phyloP scores from a whole-genome alignment of 2,797 vertebrate genomes.

The Arrhamphus sclerolepis region DNA sequence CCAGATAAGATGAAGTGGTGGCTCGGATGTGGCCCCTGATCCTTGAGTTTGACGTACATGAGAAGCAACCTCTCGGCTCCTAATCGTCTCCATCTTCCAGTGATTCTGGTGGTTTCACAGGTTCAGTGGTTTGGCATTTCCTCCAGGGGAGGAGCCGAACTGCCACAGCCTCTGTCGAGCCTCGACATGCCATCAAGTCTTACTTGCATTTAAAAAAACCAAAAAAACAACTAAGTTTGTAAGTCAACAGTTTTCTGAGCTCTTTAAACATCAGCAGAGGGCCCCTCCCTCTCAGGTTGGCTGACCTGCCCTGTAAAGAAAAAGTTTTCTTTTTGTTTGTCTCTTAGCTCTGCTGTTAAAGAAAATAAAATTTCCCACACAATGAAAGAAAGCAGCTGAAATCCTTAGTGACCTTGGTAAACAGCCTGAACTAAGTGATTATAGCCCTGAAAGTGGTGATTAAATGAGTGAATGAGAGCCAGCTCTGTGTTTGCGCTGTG shows the following conservation, averaged over 20 bases:
- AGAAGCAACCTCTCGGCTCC: not conserved
- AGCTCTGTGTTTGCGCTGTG: too few species aligned
- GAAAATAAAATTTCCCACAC: too few species aligned
- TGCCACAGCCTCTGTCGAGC: constrained; percentile 30
- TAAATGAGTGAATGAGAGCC: not conserved
- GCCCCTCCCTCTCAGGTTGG: not conserved
- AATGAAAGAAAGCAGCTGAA: not conserved
- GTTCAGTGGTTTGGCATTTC: constrained; percentile 33
- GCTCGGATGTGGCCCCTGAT: too few species aligned
- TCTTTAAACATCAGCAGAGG: not conserved
- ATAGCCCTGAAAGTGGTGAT: not conserved
- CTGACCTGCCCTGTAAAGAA: not conserved
- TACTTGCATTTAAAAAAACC: too few species aligned
- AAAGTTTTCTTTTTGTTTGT: not conserved
- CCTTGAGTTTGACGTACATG: too few species aligned
- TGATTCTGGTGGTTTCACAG: constrained; percentile 12
- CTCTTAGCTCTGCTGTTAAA: too few species aligned
- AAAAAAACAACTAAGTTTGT: too few species aligned
- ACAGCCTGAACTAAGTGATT: not conserved
- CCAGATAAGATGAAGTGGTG: too few species aligned
- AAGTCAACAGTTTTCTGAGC: not conserved
- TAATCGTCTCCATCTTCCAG: not conserved
- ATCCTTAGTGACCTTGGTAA: not conserved
- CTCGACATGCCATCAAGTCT: constrained; percentile 21
- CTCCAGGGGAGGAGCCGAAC: constrained; percentile 6